Base-by-base conservation (phyloP, 2,888 invertebrate species). In the Spialia ferax region DNA sequence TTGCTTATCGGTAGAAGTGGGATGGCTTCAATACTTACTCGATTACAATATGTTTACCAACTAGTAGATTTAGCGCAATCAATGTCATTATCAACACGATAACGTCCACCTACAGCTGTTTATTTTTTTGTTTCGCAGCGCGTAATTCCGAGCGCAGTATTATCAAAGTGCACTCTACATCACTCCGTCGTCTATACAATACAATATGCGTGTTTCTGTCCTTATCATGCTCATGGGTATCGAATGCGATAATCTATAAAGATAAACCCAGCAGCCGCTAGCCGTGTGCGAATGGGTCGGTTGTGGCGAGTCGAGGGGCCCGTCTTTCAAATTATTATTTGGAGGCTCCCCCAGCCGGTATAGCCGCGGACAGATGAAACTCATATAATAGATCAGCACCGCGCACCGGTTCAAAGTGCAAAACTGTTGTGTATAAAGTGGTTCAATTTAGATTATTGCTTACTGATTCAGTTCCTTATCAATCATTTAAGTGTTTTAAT, bases 181-280 rank as follows among this genome's bases (percentile, higher is more conserved):
- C 22, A 20, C 50, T 50, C 22, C 23, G 5, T 23, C 11, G 42
- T 50, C 5, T 50, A 22, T 23, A 60, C 70, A 69, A 59, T 63
- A 65, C 69, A 68, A 73, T 77, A 72, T 45, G 45, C 18, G 45
- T 76, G 66, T 75, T 70, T 69, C 74, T 71, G 65, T 80, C 78
- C 77, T 77, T 81, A 78, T 82, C 80, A 69, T 79, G 77, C 79
- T 75, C 74, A 72, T 72, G 73, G 74, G 69, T 81, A 84, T 83
- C 79, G 76, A 59, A 26, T 45, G 69, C 69, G 87, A 90, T 89
- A 83, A 89, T 89, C 89, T 82, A 71, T 75, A 75, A 74, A 81
- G 84, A 88, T 88, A 89, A 84, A 83, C 76, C 79, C 80, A 80
- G 79, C 84, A 80, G 80, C 81, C 81, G 78, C 75, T 84, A 80